phyloP scores from a whole-genome alignment of 2,113 vertebrate species.

The Trinectes maculatus region DNA sequence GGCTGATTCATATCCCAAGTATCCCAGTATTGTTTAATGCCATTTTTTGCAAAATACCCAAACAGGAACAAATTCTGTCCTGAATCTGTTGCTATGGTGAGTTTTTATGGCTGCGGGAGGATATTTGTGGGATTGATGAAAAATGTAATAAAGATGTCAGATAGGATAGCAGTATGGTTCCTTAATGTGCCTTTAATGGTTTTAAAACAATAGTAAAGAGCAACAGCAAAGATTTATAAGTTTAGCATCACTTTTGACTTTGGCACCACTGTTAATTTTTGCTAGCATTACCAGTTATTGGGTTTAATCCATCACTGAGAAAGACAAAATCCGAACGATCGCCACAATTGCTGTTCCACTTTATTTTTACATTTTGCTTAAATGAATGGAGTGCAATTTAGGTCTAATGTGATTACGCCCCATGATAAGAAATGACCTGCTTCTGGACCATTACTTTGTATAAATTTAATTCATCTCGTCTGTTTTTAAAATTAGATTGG shows the following conservation, averaged over 20 bases:
- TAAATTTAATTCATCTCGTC: not conserved
- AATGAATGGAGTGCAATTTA: conserved; percentile 1
- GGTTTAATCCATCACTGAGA: not conserved
- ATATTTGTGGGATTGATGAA: not conserved
- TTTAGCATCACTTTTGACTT: too few species aligned
- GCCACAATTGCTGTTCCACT: not conserved
- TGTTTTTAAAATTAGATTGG: not conserved
- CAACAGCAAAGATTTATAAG: not conserved
- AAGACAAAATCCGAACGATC: not conserved
- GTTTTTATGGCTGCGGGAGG: conserved; percentile 6
- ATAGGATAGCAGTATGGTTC: not conserved
- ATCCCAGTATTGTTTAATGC: too few species aligned
- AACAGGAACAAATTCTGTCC: not conserved
- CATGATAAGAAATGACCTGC: not conserved
- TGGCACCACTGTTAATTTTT: too few species aligned
- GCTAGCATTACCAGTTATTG: not conserved
- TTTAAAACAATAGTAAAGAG: not conserved
- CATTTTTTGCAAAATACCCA: not conserved
- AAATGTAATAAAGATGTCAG: not conserved
- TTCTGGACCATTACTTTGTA: conserved; percentile 5
- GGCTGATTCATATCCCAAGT: too few species aligned
- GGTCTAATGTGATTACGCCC: not conserved
- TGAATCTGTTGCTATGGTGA: not conserved
- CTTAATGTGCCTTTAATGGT: not conserved
- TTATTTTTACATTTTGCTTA: conserved; percentile 10